A percentile compares a stretch with the other conserved stretches of the same genome.
Evolutionary conservation across 64 coral and sea anemone genomes (phyloP).

Genomic region (Actinia equina): DNA sequence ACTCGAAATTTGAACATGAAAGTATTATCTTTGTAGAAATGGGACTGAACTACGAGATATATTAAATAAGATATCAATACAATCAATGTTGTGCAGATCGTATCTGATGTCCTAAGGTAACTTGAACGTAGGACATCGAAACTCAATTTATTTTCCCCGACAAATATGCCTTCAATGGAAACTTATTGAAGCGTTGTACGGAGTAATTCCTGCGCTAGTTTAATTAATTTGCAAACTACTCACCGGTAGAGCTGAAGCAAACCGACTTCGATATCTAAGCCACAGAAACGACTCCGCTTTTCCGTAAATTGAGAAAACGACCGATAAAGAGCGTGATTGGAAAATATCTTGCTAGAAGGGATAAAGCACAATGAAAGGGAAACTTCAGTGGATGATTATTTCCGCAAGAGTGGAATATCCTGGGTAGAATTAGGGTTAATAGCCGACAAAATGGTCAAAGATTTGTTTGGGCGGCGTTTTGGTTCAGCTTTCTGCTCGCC

Average conservation of each 20-base stretch:
- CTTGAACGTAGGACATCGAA: background rate
- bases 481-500: background rate
- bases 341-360: background rate
- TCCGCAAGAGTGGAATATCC: background rate
- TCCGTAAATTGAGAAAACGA: conserved; percentile 15
- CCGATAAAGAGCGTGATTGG: background rate
- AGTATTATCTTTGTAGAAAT: background rate
- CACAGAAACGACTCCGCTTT: background rate
- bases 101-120: background rate
- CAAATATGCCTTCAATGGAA: conserved; percentile 3
- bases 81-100: background rate
- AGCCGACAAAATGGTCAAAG: background rate
- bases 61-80: background rate
- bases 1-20: background rate
- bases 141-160: background rate
- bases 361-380: background rate
- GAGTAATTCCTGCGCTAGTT: background rate
- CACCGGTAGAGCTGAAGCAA: background rate
- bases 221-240: background rate
- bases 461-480: conserved; percentile 8
- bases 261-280: background rate
- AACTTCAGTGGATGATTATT: background rate
- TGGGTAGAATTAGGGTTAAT: conserved; percentile 13
- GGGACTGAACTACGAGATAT: background rate
- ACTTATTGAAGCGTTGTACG: background rate